Evolutionary conservation across 2,888 invertebrate genomes (phyloP).

Genomic region (Gari tellinella): DNA sequence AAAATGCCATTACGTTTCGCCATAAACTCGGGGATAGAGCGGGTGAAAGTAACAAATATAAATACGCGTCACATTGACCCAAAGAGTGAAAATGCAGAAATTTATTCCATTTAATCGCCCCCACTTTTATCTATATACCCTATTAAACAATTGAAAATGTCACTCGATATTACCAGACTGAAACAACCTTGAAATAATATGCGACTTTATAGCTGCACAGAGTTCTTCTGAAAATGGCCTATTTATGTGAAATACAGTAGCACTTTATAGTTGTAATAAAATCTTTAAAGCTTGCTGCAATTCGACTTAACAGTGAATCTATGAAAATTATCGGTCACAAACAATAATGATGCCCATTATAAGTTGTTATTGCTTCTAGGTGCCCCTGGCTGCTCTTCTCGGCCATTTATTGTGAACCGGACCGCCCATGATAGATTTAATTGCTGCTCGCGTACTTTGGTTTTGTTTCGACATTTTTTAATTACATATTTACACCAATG

Average conservation of each 20-base stretch:
- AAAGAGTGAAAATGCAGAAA: background rate
- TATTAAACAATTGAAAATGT: no score
- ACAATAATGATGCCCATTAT: slow-evolving; percentile 57
- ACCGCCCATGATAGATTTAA: slow-evolving; percentile 47
- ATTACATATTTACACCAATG: slow-evolving; percentile 32
- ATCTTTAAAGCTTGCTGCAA: slow-evolving; percentile 51
- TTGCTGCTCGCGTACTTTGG: slow-evolving; percentile 21
- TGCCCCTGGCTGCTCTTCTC: slow-evolving; percentile 43
- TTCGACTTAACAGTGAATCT: slow-evolving; percentile 44
- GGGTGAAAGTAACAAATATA: slow-evolving; percentile 17
- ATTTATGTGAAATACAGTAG: slow-evolving; percentile 58
- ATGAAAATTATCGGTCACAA: slow-evolving; percentile 55
- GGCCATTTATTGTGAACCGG: slow-evolving; percentile 47
- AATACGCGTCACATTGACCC: slow-evolving; percentile 18
- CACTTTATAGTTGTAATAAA: slow-evolving; percentile 57
- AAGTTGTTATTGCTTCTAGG: slow-evolving; percentile 49
- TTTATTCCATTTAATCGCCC: no score
- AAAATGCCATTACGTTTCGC: slow-evolving; percentile 55
- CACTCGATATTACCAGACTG: no score
- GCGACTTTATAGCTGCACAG: no score
- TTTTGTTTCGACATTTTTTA: slow-evolving; percentile 35
- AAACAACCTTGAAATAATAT: no score
- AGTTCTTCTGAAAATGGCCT: slow-evolving; percentile 27
- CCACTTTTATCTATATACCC: no score
- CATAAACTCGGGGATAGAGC: slow-evolving; percentile 48